These are phyloP conservation scores for Smithornis capensis DNA, from an alignment of 2,113 vertebrate genomes.

Conservation along the genomic window DNA sequence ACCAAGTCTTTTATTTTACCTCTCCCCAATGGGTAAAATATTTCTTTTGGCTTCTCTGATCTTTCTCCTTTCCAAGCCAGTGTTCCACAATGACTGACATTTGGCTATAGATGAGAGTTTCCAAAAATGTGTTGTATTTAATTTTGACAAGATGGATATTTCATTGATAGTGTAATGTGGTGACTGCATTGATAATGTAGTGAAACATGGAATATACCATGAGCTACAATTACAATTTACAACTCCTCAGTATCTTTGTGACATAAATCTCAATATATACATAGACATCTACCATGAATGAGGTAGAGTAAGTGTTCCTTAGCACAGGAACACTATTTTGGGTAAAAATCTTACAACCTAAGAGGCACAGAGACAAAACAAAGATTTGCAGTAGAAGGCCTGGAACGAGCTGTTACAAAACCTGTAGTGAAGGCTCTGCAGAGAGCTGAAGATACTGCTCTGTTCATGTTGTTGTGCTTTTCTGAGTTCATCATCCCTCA, in stretches of 20 bases:
- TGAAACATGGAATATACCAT: background rate
- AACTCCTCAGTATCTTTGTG: background rate
- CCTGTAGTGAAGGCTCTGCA: background rate
- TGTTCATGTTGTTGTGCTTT: background rate
- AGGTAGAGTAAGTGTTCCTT: background rate
- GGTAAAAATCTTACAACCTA: background rate
- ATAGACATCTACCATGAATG: background rate
- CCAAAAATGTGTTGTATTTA: background rate
- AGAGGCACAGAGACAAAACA: background rate
- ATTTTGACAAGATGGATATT: background rate
- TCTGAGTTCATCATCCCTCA: background rate
- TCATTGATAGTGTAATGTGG: background rate
- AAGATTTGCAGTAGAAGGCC: background rate
- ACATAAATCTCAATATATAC: background rate
- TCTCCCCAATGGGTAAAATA: background rate
- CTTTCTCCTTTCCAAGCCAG: background rate
- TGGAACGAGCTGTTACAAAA: background rate
- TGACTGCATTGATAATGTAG: background rate
- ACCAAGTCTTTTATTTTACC: background rate
- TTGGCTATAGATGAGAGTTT: background rate
- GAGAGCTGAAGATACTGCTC: conserved; percentile 4
- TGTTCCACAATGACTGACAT: background rate
- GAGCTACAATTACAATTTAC: background rate
- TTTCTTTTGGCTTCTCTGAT: conserved; percentile 44
- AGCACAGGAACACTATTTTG: background rate